Evolutionary conservation across 1,140 invertebrate genomes (phyloP).

Genomic region (Drosophila punjabiensis): DNA sequence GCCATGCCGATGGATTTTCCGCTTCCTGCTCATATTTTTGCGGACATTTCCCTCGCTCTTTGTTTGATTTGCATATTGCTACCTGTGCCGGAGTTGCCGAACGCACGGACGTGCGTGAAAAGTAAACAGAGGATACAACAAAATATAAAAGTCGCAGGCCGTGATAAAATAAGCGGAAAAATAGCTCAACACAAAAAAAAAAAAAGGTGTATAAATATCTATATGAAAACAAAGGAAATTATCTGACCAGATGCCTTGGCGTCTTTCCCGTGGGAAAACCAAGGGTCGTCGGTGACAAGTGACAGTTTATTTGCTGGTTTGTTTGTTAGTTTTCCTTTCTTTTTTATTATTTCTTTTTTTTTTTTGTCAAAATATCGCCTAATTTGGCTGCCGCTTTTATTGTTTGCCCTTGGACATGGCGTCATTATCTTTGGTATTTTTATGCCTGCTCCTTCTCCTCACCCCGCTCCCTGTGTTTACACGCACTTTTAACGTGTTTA

Average conservation of each 20-base stretch:
- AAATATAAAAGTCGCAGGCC: slow-evolving; percentile 54
- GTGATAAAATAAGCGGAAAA: slow-evolving; percentile 77
- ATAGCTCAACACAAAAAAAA: slow-evolving; percentile 62
- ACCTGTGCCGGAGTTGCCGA: slow-evolving; percentile 58
- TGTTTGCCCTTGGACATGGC: slow-evolving; percentile 55
- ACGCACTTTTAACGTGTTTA: slow-evolving; percentile 81
- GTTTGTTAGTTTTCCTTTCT: slow-evolving; percentile 56
- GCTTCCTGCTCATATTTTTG: slow-evolving; percentile 21
- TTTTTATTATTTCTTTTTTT: no score
- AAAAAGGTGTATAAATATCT: neutral
- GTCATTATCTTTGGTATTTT: slow-evolving; percentile 62
- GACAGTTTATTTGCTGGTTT: slow-evolving; percentile 75
- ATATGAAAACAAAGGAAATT: slow-evolving; percentile 77
- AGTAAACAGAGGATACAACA: slow-evolving; percentile 53
- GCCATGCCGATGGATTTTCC: slow-evolving; percentile 59
- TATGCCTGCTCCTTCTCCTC: slow-evolving; percentile 6
- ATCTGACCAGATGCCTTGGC: slow-evolving; percentile 67
- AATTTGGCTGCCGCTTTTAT: slow-evolving; percentile 72
- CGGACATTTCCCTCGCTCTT: slow-evolving; percentile 25
- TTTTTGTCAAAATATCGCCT: slow-evolving; percentile 44
- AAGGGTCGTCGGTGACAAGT: slow-evolving; percentile 63
- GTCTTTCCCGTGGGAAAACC: slow-evolving; percentile 6
- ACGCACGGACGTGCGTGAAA: slow-evolving; percentile 40
- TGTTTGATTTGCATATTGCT: slow-evolving; percentile 82
- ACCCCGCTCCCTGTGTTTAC: slow-evolving; percentile 52